phyloP scores from a whole-genome alignment of 2,113 vertebrate species.

The Menidia beryllina region DNA sequence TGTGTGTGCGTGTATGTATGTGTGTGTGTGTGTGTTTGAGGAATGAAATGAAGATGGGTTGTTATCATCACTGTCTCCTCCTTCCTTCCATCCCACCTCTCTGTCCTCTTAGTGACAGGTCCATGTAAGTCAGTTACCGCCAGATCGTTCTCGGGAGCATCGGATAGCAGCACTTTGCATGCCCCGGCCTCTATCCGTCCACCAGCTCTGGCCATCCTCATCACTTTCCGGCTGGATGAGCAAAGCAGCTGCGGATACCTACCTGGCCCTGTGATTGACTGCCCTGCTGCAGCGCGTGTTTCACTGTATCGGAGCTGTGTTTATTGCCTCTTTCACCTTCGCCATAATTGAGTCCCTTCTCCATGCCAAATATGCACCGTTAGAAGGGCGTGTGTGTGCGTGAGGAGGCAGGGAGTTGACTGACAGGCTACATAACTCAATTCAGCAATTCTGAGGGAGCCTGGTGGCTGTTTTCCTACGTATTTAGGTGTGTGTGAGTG shows the following conservation, averaged over 20 bases:
- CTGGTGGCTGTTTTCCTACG: slow-evolving; percentile 33
- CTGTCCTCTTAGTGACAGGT: slow-evolving; percentile 42
- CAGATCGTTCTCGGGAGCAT: slow-evolving; percentile 47
- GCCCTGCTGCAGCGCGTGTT: slow-evolving; percentile 57
- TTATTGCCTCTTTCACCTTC: slow-evolving; percentile 79
- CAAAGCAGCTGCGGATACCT: slow-evolving; percentile 55
- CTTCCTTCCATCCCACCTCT: slow-evolving; percentile 41
- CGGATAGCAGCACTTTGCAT: slow-evolving; percentile 35
- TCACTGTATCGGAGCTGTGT: slow-evolving; percentile 64
- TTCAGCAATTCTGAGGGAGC: slow-evolving; percentile 63
- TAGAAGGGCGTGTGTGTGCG: slow-evolving; percentile 47
- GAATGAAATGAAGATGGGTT: slow-evolving; percentile 53
- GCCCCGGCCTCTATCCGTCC: slow-evolving; percentile 25
- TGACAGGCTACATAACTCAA: slow-evolving; percentile 74
- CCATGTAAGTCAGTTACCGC: slow-evolving; percentile 46
- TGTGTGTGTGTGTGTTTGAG: slow-evolving; percentile 4
- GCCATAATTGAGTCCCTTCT: slow-evolving; percentile 74
- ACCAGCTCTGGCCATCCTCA: slow-evolving; percentile 46
- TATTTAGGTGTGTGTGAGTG: slow-evolving; percentile 9
- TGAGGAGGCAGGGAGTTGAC: slow-evolving; percentile 52
- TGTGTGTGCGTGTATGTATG: slow-evolving; percentile 12
- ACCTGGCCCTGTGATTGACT: slow-evolving; percentile 72
- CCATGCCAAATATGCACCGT: slow-evolving; percentile 71
- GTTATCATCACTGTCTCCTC: slow-evolving; percentile 29
- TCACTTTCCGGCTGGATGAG: slow-evolving; percentile 69